Conservation (phyloP, 2,888 invertebrate genomes). For the Stenurella melanura region DNA sequence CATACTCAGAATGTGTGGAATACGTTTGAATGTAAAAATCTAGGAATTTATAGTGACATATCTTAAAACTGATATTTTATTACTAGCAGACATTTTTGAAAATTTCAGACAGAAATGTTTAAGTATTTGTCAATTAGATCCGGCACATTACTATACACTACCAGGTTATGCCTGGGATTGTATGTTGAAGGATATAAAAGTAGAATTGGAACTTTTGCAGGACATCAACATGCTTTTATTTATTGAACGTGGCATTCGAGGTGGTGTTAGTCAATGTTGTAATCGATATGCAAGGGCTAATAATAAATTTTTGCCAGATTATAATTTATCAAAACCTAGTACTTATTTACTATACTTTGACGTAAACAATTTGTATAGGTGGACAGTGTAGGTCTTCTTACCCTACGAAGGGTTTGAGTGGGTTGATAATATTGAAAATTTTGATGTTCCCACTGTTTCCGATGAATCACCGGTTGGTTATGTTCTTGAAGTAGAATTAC, state of each 20-base stretch:
- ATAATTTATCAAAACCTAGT: neutral
- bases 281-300: neutral
- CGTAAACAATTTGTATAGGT: neutral
- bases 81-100: too few species aligned
- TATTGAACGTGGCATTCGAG: neutral
- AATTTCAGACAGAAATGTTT: too few species aligned
- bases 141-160: neutral
- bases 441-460: neutral
- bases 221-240: neutral
- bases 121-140: too few species aligned
- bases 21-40: neutral
- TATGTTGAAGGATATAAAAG: neutral
- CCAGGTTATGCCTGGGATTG: neutral
- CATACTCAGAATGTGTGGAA: neutral
- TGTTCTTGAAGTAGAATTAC: neutral
- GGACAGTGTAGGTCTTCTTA: neutral
- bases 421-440: neutral
- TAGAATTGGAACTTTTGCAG: neutral
- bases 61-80: too few species aligned
- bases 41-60: too few species aligned
- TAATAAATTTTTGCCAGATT: neutral
- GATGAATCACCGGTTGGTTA: neutral
- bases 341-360: slow-evolving; percentile 1
- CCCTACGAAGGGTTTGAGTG: neutral
- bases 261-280: slow-evolving; percentile 8